These are phyloP conservation scores for Erethizon dorsatum DNA, from an alignment of 2,797 vertebrate genomes.

Conservation along the genomic window DNA sequence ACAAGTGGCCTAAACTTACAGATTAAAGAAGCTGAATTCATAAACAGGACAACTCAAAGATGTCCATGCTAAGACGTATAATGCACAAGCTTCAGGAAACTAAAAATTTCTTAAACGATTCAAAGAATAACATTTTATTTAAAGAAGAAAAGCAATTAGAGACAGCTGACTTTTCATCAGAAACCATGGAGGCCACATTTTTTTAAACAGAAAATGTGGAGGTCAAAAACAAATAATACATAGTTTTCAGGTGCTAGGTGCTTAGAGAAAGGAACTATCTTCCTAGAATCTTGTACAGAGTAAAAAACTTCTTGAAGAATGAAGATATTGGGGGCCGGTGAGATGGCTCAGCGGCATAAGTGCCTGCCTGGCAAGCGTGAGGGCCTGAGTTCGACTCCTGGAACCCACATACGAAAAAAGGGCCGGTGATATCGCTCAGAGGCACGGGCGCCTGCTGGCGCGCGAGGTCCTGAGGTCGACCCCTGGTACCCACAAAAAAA, in stretches of 20 bases:
- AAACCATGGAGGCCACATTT: not conserved
- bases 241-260: not conserved
- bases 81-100: not conserved
- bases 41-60: not conserved
- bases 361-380: too few relatives aligned
- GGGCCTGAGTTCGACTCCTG: too few relatives aligned
- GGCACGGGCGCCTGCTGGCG: too few relatives aligned
- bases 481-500: too few relatives aligned
- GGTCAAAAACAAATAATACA: not conserved
- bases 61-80: not conserved
- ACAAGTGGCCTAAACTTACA: not conserved
- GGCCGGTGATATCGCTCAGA: too few relatives aligned
- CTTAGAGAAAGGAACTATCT: not conserved
- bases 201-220: not conserved
- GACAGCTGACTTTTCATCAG: not conserved
- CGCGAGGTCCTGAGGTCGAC: too few relatives aligned
- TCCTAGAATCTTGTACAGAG: not conserved
- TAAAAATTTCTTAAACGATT: not conserved
- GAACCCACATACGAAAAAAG: too few relatives aligned
- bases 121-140: not conserved
- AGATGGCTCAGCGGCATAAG: too few relatives aligned
- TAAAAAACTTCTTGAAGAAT: too few relatives aligned
- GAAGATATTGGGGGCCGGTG: too few relatives aligned
- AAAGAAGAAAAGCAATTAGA: not conserved
- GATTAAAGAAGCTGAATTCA: not conserved